These are phyloP conservation scores for Magallana ariakensis DNA, from an alignment of 1,140 invertebrate species.

Conservation along the genomic window DNA sequence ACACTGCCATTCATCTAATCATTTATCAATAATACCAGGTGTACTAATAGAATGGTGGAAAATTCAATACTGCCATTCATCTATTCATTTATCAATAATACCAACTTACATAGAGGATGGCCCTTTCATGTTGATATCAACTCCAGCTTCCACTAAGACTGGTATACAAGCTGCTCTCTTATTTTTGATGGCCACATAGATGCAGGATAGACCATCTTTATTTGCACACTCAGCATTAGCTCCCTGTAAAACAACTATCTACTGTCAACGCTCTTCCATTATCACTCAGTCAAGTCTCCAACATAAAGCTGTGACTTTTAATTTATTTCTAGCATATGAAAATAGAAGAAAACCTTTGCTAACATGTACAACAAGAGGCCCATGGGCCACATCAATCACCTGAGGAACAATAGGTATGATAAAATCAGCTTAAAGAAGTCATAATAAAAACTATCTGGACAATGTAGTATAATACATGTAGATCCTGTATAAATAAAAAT, in stretches of 20 bases:
- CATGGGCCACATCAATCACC: too few species aligned
- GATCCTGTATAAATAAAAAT: too few species aligned
- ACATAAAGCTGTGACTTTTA: too few species aligned
- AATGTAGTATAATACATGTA: too few species aligned
- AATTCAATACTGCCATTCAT: too few species aligned
- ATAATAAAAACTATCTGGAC: too few species aligned
- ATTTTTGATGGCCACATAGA: slow-evolving; percentile 77
- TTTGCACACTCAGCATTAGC: slow-evolving; percentile 77
- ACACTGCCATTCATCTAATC: too few species aligned
- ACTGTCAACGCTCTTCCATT: background rate
- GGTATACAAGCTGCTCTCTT: slow-evolving; percentile 74
- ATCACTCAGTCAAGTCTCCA: background rate
- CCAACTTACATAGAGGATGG: slow-evolving; percentile 72
- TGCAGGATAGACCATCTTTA: slow-evolving; percentile 75
- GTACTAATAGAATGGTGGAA: background rate
- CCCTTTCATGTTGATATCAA: slow-evolving; percentile 77
- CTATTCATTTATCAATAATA: background rate
- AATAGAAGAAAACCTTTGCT: too few species aligned
- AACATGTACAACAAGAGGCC: too few species aligned
- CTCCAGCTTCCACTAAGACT: slow-evolving; percentile 74
- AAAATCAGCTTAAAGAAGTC: too few species aligned
- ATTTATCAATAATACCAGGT: background rate
- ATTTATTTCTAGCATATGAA: too few species aligned
- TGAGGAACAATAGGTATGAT: too few species aligned
- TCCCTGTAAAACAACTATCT: slow-evolving; percentile 67